Conservation (phyloP, 2,888 invertebrate genomes). For the Aphidoletes aphidimyza region DNA sequence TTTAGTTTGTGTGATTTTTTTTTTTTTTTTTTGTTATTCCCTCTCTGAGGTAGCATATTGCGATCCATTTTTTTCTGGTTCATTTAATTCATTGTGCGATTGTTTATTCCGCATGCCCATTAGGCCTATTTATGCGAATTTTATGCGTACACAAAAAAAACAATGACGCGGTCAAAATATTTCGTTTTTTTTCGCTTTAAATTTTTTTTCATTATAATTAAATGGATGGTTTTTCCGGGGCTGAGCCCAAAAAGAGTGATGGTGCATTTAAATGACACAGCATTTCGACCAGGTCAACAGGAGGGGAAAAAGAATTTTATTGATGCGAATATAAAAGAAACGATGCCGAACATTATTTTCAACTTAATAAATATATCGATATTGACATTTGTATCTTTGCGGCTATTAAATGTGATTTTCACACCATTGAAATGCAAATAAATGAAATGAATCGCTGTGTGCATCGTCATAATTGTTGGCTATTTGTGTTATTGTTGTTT, state of each 20-base stretch:
- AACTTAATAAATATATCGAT: slow-evolving; percentile 3
- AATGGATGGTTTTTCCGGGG: not conserved
- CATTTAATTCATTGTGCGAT: not conserved
- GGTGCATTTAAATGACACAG: too few relatives aligned
- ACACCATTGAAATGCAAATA: slow-evolving; percentile 41
- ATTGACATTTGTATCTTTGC: slow-evolving; percentile 37
- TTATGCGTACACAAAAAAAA: slow-evolving; percentile 24
- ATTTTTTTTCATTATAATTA: too few relatives aligned
- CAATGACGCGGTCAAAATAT: not conserved
- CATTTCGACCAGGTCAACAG: too few relatives aligned
- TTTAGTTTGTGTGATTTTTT: not conserved
- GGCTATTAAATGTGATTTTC: slow-evolving; percentile 26
- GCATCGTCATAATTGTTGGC: not conserved
- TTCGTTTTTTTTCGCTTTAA: not conserved
- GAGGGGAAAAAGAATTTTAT: not conserved
- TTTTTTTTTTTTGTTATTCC: too few relatives aligned
- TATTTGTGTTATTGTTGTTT: not conserved
- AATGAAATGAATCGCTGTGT: not conserved
- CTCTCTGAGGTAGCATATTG: not conserved
- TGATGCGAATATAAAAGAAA: not conserved
- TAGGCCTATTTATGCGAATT: slow-evolving; percentile 21
- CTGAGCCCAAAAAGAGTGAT: too few relatives aligned
- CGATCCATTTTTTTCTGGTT: not conserved
- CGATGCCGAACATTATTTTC: not conserved
- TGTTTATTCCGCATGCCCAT: slow-evolving; percentile 19